A percentile compares a stretch with the other conserved stretches of the same genome.
Conservation (phyloP, 2,113 vertebrate genomes). For the Glaucomys volans region DNA sequence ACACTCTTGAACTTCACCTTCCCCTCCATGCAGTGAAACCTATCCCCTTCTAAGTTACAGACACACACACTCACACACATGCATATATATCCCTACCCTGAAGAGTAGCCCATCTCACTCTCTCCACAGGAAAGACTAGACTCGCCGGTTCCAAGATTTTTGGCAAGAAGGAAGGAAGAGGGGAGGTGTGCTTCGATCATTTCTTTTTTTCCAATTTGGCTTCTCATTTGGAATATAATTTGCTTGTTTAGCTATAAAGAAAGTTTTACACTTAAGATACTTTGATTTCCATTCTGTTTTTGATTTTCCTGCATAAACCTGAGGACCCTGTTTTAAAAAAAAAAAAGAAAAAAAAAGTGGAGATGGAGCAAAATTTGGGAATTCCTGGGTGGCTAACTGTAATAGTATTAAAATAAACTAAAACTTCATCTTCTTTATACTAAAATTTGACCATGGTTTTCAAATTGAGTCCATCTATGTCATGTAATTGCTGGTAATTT, state of each 20-base stretch:
- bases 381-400: not conserved
- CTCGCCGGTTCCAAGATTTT: not conserved
- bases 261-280: not conserved
- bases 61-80: not conserved
- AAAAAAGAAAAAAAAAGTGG: not conserved
- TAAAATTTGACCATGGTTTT: constrained; percentile 17
- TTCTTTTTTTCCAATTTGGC: not conserved
- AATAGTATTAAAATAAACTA: not conserved
- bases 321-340: not conserved
- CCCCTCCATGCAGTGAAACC: not conserved
- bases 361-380: not conserved
- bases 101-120: not conserved
- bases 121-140: not conserved
- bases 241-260: not conserved
- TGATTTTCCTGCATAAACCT: not conserved
- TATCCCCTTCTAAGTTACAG: not conserved
- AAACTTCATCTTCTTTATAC: not conserved
- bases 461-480: not conserved
- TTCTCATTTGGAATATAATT: not conserved
- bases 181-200: not conserved
- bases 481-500: not conserved
- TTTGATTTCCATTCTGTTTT: not conserved
- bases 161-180: not conserved
- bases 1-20: not conserved
- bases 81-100: not conserved